Base-by-base conservation (phyloP, 1,140 invertebrate genomes). In the Anthonomus grandis region DNA sequence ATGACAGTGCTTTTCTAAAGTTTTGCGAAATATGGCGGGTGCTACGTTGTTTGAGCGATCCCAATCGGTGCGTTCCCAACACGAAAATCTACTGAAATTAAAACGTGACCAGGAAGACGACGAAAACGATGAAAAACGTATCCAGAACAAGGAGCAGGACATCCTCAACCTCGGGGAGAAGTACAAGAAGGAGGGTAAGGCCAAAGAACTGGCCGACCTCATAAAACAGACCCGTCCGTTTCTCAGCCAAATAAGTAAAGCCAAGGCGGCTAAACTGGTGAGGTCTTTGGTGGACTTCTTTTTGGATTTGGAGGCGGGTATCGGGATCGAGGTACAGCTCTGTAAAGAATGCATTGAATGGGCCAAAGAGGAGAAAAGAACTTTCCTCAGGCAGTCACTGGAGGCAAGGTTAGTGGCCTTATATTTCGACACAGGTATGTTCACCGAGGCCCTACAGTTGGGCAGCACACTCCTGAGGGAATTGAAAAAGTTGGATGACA, bases 331-430 rank as follows among this genome's bases (percentile, higher is more conserved):
- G 80, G 86, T 89, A 24, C 89, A 93, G 74, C 76, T 94, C 31
- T 92, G 88, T 72, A 90, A 95, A 78, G 96, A 99, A 78, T 98
- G 95, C 77, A 99, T 99, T 79, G 91, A 97, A 79, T 99, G 97
- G 97, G 95, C 97, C 15, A 96, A 97, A 74, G 88, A 95, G 73
- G 96, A 99, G 72, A 90, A 94, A 57, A 84, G 97, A 62, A 98
- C 93, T 15, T 99, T 98, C 76, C 78, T 99, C 18, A 81, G 97
- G 67, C 97, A 99, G 75, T 93, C 93, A 6, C 75, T 99, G 60
- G 95, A 99, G 76, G 89, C 93, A 1, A 80, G 95, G 67, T 79
- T 98, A 17, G 89, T 98, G 68, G 91, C 94, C 8, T 78, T 98
- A 10, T 97, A 95, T 73, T 97, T 93, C 75, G 95, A 97, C 70